A percentile compares a stretch with the other conserved stretches of the same genome.
phyloP scores from a whole-genome alignment of 2,888 invertebrate genomes.

The Epistrophe eligans region DNA sequence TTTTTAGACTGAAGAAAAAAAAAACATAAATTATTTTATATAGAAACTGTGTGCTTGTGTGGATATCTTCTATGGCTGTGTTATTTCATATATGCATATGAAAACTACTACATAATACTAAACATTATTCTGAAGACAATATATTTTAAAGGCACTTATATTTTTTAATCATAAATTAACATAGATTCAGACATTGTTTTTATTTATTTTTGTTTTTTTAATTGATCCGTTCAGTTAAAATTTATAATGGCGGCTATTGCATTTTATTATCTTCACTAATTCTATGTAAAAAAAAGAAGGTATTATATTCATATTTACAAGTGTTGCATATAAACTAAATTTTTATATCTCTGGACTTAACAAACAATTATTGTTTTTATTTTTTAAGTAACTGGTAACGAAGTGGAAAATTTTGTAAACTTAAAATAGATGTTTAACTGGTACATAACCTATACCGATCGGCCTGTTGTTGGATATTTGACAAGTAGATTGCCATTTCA shows the following conservation, averaged over 20 bases:
- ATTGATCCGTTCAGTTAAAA: slow-evolving; percentile 7
- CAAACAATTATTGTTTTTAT: slow-evolving; percentile 30
- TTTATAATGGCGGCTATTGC: slow-evolving; percentile 59
- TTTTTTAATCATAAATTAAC: slow-evolving; percentile 5
- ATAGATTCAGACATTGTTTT: slow-evolving; percentile 21
- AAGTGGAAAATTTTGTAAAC: slow-evolving; percentile 24
- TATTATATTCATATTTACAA: slow-evolving; percentile 71
- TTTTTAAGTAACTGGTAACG: slow-evolving; percentile 71
- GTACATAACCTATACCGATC: slow-evolving; percentile 87
- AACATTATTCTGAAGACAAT: slow-evolving; percentile 53
- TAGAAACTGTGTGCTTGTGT: slow-evolving; percentile 5
- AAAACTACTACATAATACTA: slow-evolving; percentile 66
- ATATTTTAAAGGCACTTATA: slow-evolving; percentile 41
- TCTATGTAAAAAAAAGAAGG: slow-evolving; percentile 60
- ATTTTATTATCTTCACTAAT: slow-evolving; percentile 50
- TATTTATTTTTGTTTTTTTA: background rate
- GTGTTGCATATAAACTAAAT: slow-evolving; percentile 50
- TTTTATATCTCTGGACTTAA: slow-evolving; percentile 54
- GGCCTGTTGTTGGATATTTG: slow-evolving; percentile 86
- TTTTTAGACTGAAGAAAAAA: slow-evolving; percentile 4
- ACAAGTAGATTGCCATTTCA: slow-evolving; percentile 87
- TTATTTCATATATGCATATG: slow-evolving; percentile 38
- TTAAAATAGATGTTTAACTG: slow-evolving; percentile 52
- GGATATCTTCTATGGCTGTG: slow-evolving; percentile 46
- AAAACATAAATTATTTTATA: slow-evolving; percentile 16